A percentile compares a stretch with the other conserved stretches of the same genome.
Conservation (phyloP, 2,797 vertebrate genomes). For the Xerus rutilus region DNA sequence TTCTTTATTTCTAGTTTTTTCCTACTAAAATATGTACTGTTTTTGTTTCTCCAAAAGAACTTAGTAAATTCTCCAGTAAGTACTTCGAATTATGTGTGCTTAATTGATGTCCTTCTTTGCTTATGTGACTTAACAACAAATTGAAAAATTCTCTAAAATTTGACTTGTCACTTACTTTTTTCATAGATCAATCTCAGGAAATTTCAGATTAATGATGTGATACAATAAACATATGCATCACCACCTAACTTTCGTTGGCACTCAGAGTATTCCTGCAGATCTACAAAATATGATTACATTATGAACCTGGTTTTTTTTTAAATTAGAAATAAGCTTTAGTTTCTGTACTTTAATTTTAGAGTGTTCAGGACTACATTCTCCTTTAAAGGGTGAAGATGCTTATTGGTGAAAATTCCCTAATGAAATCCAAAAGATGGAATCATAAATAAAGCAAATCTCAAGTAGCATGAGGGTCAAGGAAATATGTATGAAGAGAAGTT, state of each 20-base stretch:
- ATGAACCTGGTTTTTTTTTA: neutral
- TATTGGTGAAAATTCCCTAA: too few species aligned
- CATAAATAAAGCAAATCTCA: neutral
- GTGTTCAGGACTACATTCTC: too few species aligned
- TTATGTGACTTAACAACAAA: neutral
- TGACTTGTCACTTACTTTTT: neutral
- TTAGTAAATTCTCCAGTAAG: neutral
- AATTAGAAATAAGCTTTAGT: neutral
- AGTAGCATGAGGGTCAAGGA: neutral
- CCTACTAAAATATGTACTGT: neutral
- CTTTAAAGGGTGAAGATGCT: too few species aligned
- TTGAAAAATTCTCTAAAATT: neutral
- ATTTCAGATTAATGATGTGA: neutral
- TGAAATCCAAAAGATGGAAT: neutral
- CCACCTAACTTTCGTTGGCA: neutral
- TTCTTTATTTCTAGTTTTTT: neutral
- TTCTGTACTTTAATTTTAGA: too few species aligned
- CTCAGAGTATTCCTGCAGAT: neutral
- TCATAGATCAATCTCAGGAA: neutral
- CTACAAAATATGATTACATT: neutral
- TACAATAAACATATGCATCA: neutral
- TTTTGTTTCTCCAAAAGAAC: neutral
- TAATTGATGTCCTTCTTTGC: neutral
- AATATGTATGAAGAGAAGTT: neutral
- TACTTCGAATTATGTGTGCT: neutral